phyloP scores from a whole-genome alignment of 2,888 invertebrate genomes.

The Phengaris alcon region DNA sequence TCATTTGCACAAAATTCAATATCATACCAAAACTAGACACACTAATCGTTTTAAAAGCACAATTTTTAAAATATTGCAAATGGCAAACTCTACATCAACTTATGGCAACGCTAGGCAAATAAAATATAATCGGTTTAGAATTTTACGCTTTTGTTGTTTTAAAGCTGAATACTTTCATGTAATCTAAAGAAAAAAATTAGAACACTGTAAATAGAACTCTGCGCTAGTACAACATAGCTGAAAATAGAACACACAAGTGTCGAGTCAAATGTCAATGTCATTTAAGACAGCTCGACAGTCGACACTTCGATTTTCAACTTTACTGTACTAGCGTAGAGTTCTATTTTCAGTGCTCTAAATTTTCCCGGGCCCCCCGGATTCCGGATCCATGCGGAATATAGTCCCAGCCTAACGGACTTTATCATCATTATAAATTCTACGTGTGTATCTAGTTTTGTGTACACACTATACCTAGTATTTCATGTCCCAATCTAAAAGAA shows the following conservation, averaged over 20 bases:
- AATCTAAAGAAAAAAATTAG: too few relatives aligned
- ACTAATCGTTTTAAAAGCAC: constrained; percentile 1
- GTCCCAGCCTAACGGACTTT: too few relatives aligned
- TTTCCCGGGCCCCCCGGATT: too few relatives aligned
- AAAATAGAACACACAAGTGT: too few relatives aligned
- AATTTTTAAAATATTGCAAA: background rate
- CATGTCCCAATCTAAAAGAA: background rate
- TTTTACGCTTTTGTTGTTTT: background rate
- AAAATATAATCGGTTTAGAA: background rate
- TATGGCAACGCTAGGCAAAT: background rate
- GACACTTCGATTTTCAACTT: too few relatives aligned
- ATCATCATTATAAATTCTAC: background rate
- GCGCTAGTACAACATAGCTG: too few relatives aligned
- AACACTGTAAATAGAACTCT: too few relatives aligned
- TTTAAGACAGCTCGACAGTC: too few relatives aligned
- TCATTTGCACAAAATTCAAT: constrained; percentile 24
- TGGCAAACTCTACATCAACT: background rate
- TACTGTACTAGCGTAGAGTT: too few relatives aligned
- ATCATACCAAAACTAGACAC: constrained; percentile 24
- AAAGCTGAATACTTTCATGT: background rate
- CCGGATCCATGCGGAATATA: too few relatives aligned
- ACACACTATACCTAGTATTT: constrained; percentile 19
- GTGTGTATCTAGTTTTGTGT: constrained; percentile 1
- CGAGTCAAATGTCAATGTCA: too few relatives aligned
- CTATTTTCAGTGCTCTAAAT: too few relatives aligned